These are phyloP conservation scores for Gadopsis bispinosus DNA, from an alignment of 2,797 vertebrate species.

Conservation along the genomic window DNA sequence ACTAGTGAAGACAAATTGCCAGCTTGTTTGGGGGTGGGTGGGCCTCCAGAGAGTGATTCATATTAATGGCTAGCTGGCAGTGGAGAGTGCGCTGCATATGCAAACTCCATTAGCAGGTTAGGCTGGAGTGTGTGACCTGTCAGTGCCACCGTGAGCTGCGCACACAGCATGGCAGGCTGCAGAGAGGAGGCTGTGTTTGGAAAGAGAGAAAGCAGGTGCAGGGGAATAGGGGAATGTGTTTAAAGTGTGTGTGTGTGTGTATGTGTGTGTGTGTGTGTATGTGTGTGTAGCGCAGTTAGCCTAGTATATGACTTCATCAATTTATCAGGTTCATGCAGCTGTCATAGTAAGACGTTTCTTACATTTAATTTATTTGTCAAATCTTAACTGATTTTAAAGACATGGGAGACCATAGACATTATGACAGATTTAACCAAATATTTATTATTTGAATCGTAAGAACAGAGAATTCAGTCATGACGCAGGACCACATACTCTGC, in stretches of 20 bases:
- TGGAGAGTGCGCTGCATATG: constrained; percentile 81
- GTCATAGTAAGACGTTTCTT: background rate
- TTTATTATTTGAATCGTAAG: no score
- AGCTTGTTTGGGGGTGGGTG: constrained; percentile 74
- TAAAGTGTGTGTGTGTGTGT: constrained; percentile 5
- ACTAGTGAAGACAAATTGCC: constrained; percentile 88
- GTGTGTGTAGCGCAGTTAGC: constrained; percentile 4
- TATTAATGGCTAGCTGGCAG: constrained; percentile 86
- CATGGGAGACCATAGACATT: no score
- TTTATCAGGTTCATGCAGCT: background rate
- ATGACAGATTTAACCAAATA: no score
- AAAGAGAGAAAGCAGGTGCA: constrained; percentile 67
- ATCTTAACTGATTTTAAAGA: no score
- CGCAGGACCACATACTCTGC: no score
- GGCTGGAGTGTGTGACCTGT: constrained; percentile 79
- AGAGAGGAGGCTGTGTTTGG: constrained; percentile 47
- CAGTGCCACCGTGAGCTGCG: constrained; percentile 65
- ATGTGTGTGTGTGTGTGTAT: constrained; percentile 12
- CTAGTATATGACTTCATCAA: constrained; percentile 18
- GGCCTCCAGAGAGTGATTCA: constrained; percentile 84
- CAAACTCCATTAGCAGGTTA: constrained; percentile 87
- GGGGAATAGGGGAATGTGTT: constrained; percentile 17
- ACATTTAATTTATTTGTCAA: background rate
- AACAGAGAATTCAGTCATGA: no score
- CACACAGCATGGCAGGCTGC: constrained; percentile 34